Evolutionary conservation across 2,113 vertebrate genomes (phyloP), one percentile per base, ranked within the genome.

Genomic region (Sceloporus undulatus): DNA sequence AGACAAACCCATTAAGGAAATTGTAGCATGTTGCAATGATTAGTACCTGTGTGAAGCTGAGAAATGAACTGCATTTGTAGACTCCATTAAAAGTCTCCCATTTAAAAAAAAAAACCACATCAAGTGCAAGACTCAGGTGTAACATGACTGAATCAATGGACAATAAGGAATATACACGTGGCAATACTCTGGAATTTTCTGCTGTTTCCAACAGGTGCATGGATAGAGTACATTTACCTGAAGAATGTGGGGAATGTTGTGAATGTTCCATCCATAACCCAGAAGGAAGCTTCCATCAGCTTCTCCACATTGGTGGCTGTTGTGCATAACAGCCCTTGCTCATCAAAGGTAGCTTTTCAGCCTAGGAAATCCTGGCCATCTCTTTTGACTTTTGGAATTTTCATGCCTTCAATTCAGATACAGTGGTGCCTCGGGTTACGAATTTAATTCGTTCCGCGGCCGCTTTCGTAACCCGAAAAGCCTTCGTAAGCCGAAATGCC

Each of bases 131-230:
- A 74, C 90, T 88, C 88, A 91, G 62, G 89, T 94, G 75, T 95
- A 94, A 85, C 89, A 89, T 95, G 93, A 86, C 92, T 95, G 90
- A 94, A 92, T 93, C 95, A 91, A 82, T 92, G 91, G 90, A 94
- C 93, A 83, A 90, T 94, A 93, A 95, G 91, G 78, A 94, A 92
- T 95, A 93, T 94, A 90, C 93, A 95, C 88, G n/a, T 95, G 94
- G 95, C 93, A 95, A 96, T 95, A 96, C 95, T 96, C 88, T 96
- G 94, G 94, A 95, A 94, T 96, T 96, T 96, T 95, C 95, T 96
- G 93, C 95, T 96, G 95, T 96, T 92, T 95, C 94, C 95, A 96
- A 96, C 95, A 95, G 95, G 95, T 95, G 90, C 95, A 94, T 95
- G 95, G 95, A 95, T 95, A 96, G 87, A 95, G 92, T 95, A 92